Conservation (phyloP, 2,888 invertebrate species). For the Coelopa pilipes region DNA sequence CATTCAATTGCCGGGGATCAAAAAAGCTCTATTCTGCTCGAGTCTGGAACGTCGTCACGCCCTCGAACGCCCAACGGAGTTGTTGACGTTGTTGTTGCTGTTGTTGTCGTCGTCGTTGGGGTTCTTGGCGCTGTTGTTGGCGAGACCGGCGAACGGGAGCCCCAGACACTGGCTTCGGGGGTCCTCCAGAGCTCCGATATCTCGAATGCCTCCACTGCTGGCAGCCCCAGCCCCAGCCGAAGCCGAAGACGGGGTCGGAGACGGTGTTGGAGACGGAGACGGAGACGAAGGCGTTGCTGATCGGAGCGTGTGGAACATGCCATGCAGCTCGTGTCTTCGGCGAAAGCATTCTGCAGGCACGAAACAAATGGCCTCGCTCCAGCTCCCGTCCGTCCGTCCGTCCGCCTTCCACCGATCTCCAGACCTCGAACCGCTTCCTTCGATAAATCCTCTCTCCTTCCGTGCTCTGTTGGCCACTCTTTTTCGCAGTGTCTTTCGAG, state of each 20-base stretch:
- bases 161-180: too few species aligned
- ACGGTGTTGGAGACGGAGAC: not conserved
- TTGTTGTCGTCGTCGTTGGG: not conserved
- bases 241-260: too few species aligned
- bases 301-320: conserved; percentile 7
- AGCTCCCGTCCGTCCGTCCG: too few species aligned
- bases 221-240: not conserved
- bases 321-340: not conserved
- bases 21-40: conserved; percentile 1
- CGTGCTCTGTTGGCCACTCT: too few species aligned
- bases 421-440: too few species aligned
- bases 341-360: conserved; percentile 8
- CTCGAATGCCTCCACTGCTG: not conserved
- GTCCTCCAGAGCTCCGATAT: not conserved
- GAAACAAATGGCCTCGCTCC: conserved; percentile 12
- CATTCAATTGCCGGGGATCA: conserved; percentile 33
- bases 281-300: conserved; percentile 2
- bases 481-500: too few species aligned
- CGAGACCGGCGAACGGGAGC: too few species aligned
- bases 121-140: not conserved
- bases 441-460: too few species aligned
- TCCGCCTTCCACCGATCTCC: too few species aligned
- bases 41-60: not conserved
- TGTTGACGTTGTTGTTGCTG: not conserved
- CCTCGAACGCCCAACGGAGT: not conserved